Evolutionary conservation across 1,140 invertebrate species (phyloP).

Genomic region (Pogonomyrmex californicus): DNA sequence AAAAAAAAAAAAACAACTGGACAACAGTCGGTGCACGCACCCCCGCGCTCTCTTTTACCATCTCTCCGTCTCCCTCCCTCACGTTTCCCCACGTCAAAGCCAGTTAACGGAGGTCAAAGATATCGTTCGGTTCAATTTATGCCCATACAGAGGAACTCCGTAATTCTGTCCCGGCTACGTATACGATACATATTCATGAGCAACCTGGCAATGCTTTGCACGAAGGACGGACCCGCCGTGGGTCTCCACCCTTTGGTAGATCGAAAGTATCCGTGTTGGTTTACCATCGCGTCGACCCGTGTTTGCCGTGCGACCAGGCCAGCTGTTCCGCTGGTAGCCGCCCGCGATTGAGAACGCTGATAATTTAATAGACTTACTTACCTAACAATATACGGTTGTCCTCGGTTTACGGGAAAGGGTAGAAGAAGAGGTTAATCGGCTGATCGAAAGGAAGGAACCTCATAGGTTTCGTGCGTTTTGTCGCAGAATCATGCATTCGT

Average conservation of each 20-base stretch:
- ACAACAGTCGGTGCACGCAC: neutral
- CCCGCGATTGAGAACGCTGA: conserved; percentile 49
- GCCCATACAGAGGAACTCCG: conserved; percentile 24
- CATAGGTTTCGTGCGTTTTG: neutral
- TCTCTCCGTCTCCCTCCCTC: neutral
- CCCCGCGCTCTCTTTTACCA: neutral
- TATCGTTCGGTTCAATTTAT: conserved; percentile 53
- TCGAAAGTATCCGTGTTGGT: conserved; percentile 53
- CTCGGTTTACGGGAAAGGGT: conserved; percentile 26
- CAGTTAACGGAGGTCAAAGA: conserved; percentile 45
- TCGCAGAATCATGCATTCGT: neutral
- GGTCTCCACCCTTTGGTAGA: conserved; percentile 37
- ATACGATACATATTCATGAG: conserved; percentile 57
- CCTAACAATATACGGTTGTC: conserved; percentile 6
- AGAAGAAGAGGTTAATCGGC: neutral
- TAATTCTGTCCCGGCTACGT: conserved; percentile 21
- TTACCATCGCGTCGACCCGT: conserved; percentile 36
- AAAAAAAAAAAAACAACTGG: conserved; percentile 15
- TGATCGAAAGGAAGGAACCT: neutral
- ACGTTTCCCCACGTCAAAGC: neutral
- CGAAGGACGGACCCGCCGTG: conserved; percentile 56
- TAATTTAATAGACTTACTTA: conserved; percentile 50
- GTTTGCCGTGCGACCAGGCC: conserved; percentile 52
- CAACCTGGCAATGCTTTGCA: conserved; percentile 48
- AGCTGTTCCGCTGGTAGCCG: conserved; percentile 31